A percentile compares a stretch with the other conserved stretches of the same genome.
These are phyloP conservation scores for Corythornis leucogaster DNA, from an alignment of 2,797 vertebrate species.

Conservation along the genomic window DNA sequence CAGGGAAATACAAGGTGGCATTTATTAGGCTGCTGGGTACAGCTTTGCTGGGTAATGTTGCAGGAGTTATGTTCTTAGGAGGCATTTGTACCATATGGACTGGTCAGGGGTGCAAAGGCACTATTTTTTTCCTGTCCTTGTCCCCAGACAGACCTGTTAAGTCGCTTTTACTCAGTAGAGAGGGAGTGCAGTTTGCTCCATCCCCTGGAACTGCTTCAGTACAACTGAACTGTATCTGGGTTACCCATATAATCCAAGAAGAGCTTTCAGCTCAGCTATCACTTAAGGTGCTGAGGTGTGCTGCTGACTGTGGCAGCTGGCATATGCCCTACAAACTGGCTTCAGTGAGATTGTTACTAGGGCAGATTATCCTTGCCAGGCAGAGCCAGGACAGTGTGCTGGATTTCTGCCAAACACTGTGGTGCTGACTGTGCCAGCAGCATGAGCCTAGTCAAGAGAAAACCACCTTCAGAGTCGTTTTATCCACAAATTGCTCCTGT, in stretches of 20 bases:
- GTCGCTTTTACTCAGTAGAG: neutral
- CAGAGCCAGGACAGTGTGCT: neutral
- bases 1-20: neutral
- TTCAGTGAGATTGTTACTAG: neutral
- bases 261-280: neutral
- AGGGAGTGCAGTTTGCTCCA: neutral
- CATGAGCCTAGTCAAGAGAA: neutral
- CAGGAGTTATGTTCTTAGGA: neutral
- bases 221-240: neutral
- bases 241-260: neutral
- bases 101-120: neutral
- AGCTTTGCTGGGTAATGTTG: neutral
- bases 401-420: neutral
- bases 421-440: neutral
- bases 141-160: neutral
- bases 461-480: neutral
- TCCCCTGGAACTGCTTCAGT: neutral
- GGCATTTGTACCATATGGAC: neutral
- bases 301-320: neutral
- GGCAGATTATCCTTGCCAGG: neutral
- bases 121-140: neutral
- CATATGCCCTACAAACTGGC: neutral
- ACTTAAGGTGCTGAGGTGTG: neutral
- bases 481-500: neutral
- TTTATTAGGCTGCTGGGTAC: neutral